phyloP scores from a whole-genome alignment of 2,113 vertebrate genomes.

The Chaetodon auriga region DNA sequence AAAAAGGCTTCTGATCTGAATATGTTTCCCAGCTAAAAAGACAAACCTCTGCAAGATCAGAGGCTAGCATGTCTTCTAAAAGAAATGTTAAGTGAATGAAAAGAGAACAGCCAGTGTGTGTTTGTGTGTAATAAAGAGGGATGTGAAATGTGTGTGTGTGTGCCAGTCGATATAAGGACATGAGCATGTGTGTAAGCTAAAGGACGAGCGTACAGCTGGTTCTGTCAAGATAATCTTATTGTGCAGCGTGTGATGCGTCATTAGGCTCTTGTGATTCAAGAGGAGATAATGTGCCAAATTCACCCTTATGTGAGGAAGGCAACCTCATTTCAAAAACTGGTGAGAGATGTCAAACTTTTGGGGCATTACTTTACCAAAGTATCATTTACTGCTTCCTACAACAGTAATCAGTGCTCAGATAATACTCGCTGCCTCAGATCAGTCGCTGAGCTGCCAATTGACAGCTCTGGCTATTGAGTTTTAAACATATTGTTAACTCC shows the following conservation, averaged over 20 bases:
- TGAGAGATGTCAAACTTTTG: background rate
- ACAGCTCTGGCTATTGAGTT: background rate
- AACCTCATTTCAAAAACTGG: background rate
- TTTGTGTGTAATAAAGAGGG: background rate
- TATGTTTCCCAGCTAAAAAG: background rate
- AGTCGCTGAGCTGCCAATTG: background rate
- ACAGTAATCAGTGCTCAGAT: background rate
- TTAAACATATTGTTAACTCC: background rate
- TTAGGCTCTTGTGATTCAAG: constrained; percentile 1
- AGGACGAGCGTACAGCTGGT: background rate
- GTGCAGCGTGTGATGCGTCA: constrained; percentile 10
- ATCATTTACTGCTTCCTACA: background rate
- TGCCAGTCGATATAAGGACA: background rate
- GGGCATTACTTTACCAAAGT: background rate
- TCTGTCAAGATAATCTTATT: constrained; percentile 9
- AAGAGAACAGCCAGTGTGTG: background rate
- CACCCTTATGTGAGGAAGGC: background rate
- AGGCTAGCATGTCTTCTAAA: background rate
- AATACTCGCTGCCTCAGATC: background rate
- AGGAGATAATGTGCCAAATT: constrained; percentile 10
- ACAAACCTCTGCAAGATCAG: background rate
- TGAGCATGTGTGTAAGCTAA: background rate
- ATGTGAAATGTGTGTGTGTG: background rate
- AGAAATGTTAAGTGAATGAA: background rate
- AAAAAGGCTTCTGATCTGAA: background rate